These are phyloP conservation scores for Tyrannus savana DNA, from an alignment of 2,113 vertebrate species.

Conservation along the genomic window DNA sequence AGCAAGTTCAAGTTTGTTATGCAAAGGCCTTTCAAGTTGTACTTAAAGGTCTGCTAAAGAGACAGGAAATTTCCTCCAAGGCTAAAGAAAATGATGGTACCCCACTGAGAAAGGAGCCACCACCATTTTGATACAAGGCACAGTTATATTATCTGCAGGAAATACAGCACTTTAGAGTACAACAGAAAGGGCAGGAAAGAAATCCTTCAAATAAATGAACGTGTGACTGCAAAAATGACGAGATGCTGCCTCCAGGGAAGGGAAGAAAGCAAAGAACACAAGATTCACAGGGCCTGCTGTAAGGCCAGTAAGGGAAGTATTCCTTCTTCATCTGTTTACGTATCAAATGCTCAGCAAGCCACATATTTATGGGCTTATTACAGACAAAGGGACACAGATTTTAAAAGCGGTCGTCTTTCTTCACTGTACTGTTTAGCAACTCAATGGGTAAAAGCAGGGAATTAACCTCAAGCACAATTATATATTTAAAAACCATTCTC, in stretches of 20 bases:
- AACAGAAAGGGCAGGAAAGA: not conserved
- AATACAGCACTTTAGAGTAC: not conserved
- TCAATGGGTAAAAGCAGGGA: not conserved
- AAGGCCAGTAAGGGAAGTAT: not conserved
- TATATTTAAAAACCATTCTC: not conserved
- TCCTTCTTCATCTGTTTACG: not conserved
- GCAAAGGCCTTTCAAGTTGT: not conserved
- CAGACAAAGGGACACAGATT: not conserved
- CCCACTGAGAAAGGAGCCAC: not conserved
- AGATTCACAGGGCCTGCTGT: not conserved
- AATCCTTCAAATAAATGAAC: not conserved
- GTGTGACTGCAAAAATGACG: not conserved
- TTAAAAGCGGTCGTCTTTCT: not conserved
- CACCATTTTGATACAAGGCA: not conserved
- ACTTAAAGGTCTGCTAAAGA: not conserved
- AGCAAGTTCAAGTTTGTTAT: not conserved
- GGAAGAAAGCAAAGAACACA: not conserved
- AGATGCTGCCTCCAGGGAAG: not conserved
- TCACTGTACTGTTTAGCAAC: not conserved
- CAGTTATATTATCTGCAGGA: not conserved
- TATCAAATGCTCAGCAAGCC: not conserved
- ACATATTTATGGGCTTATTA: not conserved
- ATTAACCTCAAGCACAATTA: not conserved
- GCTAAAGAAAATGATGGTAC: not conserved
- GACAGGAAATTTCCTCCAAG: not conserved